These are phyloP conservation scores for Sussaba pulchella DNA, from an alignment of 2,888 invertebrate genomes.

Conservation along the genomic window DNA sequence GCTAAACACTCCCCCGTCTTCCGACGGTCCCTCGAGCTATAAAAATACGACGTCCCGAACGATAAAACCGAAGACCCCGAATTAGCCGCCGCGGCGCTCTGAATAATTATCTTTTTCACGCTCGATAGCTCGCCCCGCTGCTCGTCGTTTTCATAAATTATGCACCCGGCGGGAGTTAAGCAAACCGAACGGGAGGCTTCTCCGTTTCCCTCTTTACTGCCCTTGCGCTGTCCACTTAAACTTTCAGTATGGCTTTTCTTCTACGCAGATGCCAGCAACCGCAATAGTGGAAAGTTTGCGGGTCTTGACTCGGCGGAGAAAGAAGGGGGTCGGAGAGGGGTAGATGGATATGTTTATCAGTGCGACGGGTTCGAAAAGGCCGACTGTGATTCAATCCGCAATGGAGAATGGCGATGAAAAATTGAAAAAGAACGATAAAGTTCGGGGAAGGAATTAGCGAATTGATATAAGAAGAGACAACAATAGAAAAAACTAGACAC, in stretches of 20 bases:
- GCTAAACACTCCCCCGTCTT: not conserved
- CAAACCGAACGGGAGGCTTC: constrained; percentile 43
- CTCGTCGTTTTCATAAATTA: constrained; percentile 67
- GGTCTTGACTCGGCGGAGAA: constrained; percentile 6
- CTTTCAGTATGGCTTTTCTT: constrained; percentile 63
- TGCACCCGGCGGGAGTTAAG: constrained; percentile 60
- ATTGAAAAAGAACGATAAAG: too few species aligned
- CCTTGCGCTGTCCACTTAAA: constrained; percentile 58
- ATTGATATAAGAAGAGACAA: too few species aligned
- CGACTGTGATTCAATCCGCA: too few species aligned
- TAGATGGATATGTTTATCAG: constrained; percentile 1
- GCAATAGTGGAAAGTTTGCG: constrained; percentile 59
- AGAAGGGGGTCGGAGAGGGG: constrained; percentile 56
- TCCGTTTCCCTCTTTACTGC: constrained; percentile 48
- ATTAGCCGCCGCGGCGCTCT: constrained; percentile 61
- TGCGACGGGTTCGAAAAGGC: not conserved
- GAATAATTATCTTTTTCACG: constrained; percentile 68
- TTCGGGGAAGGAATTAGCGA: too few species aligned
- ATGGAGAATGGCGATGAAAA: too few species aligned
- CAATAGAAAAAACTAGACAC: too few species aligned
- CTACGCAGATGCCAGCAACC: constrained; percentile 55
- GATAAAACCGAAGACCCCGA: constrained; percentile 62
- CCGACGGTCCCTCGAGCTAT: too few species aligned
- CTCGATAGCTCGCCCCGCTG: constrained; percentile 54
- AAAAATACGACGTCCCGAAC: constrained; percentile 27